phyloP scores from a whole-genome alignment of 2,888 invertebrate genomes.

The Macaria notata region DNA sequence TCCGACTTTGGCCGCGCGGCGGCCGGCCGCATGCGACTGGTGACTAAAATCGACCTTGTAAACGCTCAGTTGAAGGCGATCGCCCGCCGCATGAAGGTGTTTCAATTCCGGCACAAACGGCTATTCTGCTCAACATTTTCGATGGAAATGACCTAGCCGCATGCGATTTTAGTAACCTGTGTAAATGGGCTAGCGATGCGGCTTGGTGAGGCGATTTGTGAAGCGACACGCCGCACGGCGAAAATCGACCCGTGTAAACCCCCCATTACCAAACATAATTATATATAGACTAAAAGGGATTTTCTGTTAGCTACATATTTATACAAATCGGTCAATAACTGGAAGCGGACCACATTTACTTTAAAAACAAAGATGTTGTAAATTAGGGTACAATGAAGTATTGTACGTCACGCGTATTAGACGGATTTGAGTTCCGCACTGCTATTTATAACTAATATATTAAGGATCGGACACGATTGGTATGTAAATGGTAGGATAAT shows the following conservation, averaged over 20 bases:
- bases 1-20: constrained; percentile 46
- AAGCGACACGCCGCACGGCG: constrained; percentile 44
- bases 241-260: constrained; percentile 45
- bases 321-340: not conserved
- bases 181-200: constrained; percentile 46
- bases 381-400: not conserved
- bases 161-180: constrained; percentile 48
- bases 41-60: constrained; percentile 16
- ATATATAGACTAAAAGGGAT: too few relatives aligned
- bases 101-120: constrained; percentile 38
- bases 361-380: not conserved
- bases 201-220: constrained; percentile 37
- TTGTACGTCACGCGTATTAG: not conserved
- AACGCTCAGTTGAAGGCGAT: constrained; percentile 32
- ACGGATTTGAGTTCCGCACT: constrained; percentile 7
- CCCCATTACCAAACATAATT: too few relatives aligned
- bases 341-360: constrained; percentile 10
- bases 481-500: constrained; percentile 39
- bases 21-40: constrained; percentile 36
- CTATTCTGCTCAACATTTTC: constrained; percentile 43
- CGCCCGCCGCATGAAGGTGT: not conserved
- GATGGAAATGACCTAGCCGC: constrained; percentile 45
- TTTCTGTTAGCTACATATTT: too few relatives aligned
- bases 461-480: constrained; percentile 35
- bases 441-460: constrained; percentile 28